Base-by-base conservation (phyloP, 2,797 vertebrate species). In the Nannoperca australis region DNA sequence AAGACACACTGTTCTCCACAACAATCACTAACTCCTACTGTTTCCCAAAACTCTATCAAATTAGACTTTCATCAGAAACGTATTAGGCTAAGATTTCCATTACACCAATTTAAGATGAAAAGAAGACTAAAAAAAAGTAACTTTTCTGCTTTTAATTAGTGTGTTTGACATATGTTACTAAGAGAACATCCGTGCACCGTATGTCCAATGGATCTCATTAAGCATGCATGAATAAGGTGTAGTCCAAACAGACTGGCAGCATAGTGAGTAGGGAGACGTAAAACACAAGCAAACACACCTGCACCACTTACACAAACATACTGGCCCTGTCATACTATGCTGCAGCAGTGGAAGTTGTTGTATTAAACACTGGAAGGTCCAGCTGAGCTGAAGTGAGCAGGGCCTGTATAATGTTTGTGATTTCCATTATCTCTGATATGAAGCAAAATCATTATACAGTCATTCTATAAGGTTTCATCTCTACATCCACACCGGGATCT, bases 141-240 rank as follows among this genome's bases (percentile, higher is more conserved):
- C 32, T 55, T 40, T 38, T 85, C 86, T 88, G 81, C 70, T 90
- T 81, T 71, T 54, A 88, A 90, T 94, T 87, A 88, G 58, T 70
- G 72, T 84, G 79, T 89, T 88, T 91, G 84, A 83, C 88, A 84
- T 78, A 18, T 58, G 60, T 67, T 76, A 42, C 56, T 56, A 59
- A 79, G 75, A 40, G 51, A 79, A 85, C 79, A 84, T 81, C 71
- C n/a, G 30, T 1, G 9, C 36, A n/a, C 76, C 22, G n/a, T 59
- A 60, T 68, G 81, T 74, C 61, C 45, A 51, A 82, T 79, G 88
- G 87, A 76, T 85, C 86, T 88, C 68, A 78, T 89, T 88, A 84
- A 82, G 54, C 13, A 7, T 45, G 36, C 70, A 88, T 89, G 74
- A 81, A 86, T 87, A 81, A 73, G 34, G 53, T 22, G 8, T 53